Base-by-base conservation (phyloP, 2,113 vertebrate species). In the Chaetura pelagica region DNA sequence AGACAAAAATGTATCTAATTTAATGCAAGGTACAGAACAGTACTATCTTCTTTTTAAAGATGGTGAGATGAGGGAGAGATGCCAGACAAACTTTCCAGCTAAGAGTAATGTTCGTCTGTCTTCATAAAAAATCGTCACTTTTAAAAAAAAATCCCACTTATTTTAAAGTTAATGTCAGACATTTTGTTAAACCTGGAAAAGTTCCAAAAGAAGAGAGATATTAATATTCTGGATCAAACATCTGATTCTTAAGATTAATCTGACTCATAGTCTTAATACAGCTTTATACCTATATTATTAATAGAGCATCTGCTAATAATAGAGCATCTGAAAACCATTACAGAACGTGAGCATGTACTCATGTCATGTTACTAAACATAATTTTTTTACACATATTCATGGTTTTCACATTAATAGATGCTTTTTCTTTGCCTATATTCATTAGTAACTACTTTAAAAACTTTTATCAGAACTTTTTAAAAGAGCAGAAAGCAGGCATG, bases 81-180 rank as follows among this genome's bases (percentile, higher is more conserved):
- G 24, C 90, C 24, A 85, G 57, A 71, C 20, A 48, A 52, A 4
- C 2, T 57, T 66, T 81, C 29, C 57, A 29, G 6, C 26, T 78
- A 17, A 42, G 42, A 81, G 16, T 55, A 2, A 55, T 57, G 21
- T 35, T 90, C 10, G 49, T 17, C 9, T 52, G 11, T 21, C 14
- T 35, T 63, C 8, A 32, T 84, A 73, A 69, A 38, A 49, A 8
- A 6, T 2, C 9, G 2, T 27, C 9, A 26, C 4, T 55, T 58
- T 82, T 62, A 13, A 68, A 2, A 13, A 68, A 2, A 0, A 0
- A 0, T 59, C 21, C 2, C 16, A 62, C 20, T 49, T 55, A 48
- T 40, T 57, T 68, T 62, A 44, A 57, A 52, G 20, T 48, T 79
- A 83, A 49, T 34, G 3, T 24, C 26, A 69, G 15, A 34, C 7